Conservation (phyloP, 2,113 vertebrate genomes). For the Podiceps cristatus region DNA sequence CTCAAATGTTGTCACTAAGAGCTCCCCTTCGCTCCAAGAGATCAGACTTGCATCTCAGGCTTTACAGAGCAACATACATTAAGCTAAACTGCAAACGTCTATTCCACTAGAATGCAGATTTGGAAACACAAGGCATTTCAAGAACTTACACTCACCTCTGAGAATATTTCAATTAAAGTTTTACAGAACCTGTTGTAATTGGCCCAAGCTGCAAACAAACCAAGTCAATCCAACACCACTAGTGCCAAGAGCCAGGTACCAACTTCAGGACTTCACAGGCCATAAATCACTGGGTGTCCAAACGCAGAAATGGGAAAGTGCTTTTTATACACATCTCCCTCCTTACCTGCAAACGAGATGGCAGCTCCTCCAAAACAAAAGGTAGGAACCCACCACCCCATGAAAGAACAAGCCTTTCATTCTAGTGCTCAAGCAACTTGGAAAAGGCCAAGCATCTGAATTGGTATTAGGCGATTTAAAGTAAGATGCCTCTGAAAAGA, state of each 20-base stretch:
- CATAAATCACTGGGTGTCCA: neutral
- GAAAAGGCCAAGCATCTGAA: neutral
- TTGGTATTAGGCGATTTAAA: neutral
- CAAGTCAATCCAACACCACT: neutral
- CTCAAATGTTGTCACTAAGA: neutral
- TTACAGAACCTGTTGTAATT: neutral
- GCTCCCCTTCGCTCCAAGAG: neutral
- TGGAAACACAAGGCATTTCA: rapidly evolving
- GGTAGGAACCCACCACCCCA: neutral
- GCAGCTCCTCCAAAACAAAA: neutral
- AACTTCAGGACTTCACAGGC: neutral
- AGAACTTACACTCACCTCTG: neutral
- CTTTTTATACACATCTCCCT: neutral
- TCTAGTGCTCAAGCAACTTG: neutral
- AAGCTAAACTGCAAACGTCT: neutral
- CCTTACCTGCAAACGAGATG: neutral
- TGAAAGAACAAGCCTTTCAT: neutral
- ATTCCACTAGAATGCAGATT: neutral
- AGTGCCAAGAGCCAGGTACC: neutral
- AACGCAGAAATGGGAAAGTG: neutral
- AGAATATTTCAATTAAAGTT: neutral
- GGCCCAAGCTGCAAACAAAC: neutral
- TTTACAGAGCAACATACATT: neutral
- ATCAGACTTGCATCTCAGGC: neutral
- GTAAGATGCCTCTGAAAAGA: neutral